phyloP scores from a whole-genome alignment of 2,888 invertebrate species.

The Spialia ferax region DNA sequence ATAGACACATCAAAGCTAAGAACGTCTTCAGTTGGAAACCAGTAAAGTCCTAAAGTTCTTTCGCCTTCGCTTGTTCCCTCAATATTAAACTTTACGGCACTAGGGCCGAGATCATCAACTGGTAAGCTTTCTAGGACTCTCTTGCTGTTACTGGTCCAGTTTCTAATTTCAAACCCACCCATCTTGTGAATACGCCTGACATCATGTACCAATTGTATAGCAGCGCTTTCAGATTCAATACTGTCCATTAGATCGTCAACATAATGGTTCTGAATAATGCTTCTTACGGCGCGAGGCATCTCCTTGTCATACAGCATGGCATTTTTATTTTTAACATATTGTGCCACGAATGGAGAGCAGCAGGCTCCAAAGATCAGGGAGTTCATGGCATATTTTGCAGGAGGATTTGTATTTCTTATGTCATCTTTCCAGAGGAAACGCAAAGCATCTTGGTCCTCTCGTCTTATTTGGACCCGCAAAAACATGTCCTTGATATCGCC shows the following conservation, averaged over 20 bases:
- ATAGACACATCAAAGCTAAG: slow-evolving; percentile 2
- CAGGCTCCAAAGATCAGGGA: not conserved
- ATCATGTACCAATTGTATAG: not conserved
- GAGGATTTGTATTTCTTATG: not conserved
- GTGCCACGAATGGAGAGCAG: not conserved
- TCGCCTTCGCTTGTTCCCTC: not conserved
- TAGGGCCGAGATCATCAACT: not conserved
- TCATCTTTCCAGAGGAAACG: slow-evolving; percentile 3
- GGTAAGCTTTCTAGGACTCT: not conserved
- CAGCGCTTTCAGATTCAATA: not conserved
- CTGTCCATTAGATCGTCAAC: slow-evolving; percentile 2
- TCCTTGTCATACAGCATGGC: not conserved
- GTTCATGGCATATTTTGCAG: not conserved
- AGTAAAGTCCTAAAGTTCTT: not conserved
- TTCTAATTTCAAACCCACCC: slow-evolving; percentile 3
- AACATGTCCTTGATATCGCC: not conserved
- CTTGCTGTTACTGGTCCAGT: slow-evolving; percentile 2
- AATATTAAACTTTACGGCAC: not conserved
- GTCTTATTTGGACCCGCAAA: not conserved
- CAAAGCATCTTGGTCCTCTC: slow-evolving; percentile 1
- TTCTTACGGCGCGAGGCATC: not conserved
- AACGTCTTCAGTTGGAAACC: not conserved
- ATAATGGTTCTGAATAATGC: slow-evolving; percentile 1
- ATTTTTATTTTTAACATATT: slow-evolving; percentile 1
- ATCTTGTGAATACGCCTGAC: not conserved